These are phyloP conservation scores for Drosophila maculinotata DNA, from an alignment of 2,888 invertebrate genomes.

Conservation along the genomic window DNA sequence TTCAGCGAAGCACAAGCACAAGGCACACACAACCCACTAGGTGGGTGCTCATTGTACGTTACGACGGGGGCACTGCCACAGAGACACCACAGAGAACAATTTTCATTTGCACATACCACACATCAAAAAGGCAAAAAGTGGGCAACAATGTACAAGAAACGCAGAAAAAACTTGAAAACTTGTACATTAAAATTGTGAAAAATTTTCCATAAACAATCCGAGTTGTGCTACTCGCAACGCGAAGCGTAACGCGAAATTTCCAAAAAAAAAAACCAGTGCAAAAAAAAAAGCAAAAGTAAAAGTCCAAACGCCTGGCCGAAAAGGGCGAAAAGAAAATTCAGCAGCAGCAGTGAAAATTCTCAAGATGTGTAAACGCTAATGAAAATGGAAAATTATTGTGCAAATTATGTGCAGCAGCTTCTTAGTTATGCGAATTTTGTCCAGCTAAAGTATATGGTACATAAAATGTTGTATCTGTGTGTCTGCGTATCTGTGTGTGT, in stretches of 20 bases:
- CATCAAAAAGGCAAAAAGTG: conserved; percentile 52
- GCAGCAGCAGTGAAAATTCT: conserved; percentile 53
- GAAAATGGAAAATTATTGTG: conserved; percentile 52
- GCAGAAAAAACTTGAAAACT: conserved; percentile 62
- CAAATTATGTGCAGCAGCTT: conserved; percentile 43
- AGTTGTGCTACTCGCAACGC: conserved; percentile 21
- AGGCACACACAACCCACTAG: conserved; percentile 73
- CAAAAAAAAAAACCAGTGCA: conserved; percentile 32
- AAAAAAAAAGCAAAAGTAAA: conserved; percentile 29
- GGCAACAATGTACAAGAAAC: conserved; percentile 63
- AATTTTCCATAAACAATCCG: conserved; percentile 59
- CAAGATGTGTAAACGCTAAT: conserved; percentile 33
- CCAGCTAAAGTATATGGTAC: conserved; percentile 74
- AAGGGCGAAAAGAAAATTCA: conserved; percentile 19
- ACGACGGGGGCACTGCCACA: conserved; percentile 71
- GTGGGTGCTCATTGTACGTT: conserved; percentile 82
- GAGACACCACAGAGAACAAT: conserved; percentile 70
- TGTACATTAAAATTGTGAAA: conserved; percentile 51
- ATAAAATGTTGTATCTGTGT: conserved; percentile 69
- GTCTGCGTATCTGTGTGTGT: conserved; percentile 19
- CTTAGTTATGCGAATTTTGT: conserved; percentile 43
- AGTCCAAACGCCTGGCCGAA: conserved; percentile 21
- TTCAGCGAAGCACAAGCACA: conserved; percentile 76
- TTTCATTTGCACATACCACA: conserved; percentile 72
- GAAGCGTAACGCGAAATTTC: conserved; percentile 11